Conservation (phyloP, 2,113 vertebrate genomes). For the Antechinus flavipes region DNA sequence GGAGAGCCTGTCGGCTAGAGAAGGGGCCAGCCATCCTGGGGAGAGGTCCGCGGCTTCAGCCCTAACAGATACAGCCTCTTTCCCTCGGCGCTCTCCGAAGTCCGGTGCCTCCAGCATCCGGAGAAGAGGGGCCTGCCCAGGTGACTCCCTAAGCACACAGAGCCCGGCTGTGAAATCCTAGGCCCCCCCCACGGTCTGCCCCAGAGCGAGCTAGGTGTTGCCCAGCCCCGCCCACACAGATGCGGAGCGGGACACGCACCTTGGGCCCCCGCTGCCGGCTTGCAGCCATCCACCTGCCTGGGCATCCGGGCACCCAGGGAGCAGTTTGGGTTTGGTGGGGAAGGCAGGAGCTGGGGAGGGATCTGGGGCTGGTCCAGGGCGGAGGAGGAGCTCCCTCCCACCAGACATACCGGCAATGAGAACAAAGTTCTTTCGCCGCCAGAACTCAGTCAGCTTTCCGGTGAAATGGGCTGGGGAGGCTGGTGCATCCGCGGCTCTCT, state of each 20-base stretch:
- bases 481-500: not conserved
- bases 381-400: not conserved
- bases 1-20: not conserved
- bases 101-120: too few species aligned
- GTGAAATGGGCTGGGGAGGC: not conserved
- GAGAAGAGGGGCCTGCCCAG: not conserved
- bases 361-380: not conserved
- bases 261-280: not conserved
- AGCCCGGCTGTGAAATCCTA: not conserved
- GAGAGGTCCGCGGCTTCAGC: not conserved
- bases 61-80: not conserved
- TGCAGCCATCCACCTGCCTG: not conserved
- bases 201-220: not conserved
- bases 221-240: not conserved
- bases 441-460: not conserved
- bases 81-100: not conserved
- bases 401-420: not conserved
- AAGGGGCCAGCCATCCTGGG: not conserved
- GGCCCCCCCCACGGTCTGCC: not conserved
- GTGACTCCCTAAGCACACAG: not conserved
- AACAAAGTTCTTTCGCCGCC: not conserved
- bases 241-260: not conserved
- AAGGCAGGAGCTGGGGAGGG: not conserved
- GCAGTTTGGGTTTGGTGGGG: not conserved
- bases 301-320: not conserved